A percentile compares a stretch with the other conserved stretches of the same genome.
phyloP scores from a whole-genome alignment of 2,113 vertebrate genomes.

The Diphyllodes magnificus region DNA sequence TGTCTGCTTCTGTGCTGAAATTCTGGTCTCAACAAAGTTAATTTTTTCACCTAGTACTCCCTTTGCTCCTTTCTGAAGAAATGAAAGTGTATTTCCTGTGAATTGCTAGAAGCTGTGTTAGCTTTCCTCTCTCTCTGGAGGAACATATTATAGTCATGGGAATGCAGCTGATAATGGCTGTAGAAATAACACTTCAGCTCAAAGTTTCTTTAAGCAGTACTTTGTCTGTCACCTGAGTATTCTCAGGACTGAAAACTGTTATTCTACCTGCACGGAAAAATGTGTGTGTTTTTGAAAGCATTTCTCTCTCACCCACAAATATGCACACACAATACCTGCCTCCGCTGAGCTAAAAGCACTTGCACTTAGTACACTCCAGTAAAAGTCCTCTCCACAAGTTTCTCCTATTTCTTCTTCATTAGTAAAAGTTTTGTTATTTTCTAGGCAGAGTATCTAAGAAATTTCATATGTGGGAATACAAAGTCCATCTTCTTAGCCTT shows the following conservation, averaged over 20 bases:
- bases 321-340: not conserved
- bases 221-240: slow-evolving; percentile 52
- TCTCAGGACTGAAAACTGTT: slow-evolving; percentile 52
- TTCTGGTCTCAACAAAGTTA: not conserved
- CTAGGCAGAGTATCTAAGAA: not conserved
- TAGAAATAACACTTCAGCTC: slow-evolving; percentile 58
- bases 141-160: slow-evolving; percentile 46
- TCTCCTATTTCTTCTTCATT: not conserved
- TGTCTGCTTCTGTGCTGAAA: not conserved
- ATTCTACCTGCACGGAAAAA: slow-evolving; percentile 47
- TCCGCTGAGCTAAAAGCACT: not conserved
- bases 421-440: not conserved
- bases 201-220: slow-evolving; percentile 60
- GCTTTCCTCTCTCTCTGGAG: slow-evolving; percentile 32
- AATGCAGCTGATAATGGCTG: slow-evolving; percentile 50
- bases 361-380: not conserved
- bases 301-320: slow-evolving; percentile 32
- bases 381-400: not conserved
- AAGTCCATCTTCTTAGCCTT: not conserved
- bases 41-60: slow-evolving; percentile 17
- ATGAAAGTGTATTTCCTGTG: slow-evolving; percentile 28
- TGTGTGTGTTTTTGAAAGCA: slow-evolving; percentile 35
- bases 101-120: slow-evolving; percentile 9
- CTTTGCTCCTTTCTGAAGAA: slow-evolving; percentile 12
- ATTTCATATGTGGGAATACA: not conserved